Base-by-base conservation (phyloP, 2,888 invertebrate genomes). In the Agrilus cyanescens region DNA sequence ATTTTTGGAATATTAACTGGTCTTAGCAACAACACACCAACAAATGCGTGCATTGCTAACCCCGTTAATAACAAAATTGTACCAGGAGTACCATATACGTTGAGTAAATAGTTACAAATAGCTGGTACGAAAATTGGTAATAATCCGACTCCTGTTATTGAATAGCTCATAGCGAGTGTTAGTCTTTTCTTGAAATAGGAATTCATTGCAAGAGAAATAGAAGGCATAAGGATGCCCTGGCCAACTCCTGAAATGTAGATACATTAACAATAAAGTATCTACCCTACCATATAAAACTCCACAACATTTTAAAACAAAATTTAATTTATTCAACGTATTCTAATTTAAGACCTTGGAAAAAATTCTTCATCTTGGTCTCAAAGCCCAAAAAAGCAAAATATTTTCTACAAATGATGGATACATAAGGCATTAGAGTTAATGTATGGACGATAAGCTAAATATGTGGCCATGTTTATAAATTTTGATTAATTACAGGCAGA, bases 81-180 rank as follows among this genome's bases (percentile, higher is more conserved):
- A 6, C 69, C 67, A 31, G 57, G 59, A 2, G 60, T 62, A 2
- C 67, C 68, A 38, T 67, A 65, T 25, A 50, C 41, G 2, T 60
- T 52, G 36, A 72, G 49, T 30, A 71, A 55, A 36, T 54, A 51
- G 45, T 66, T 66, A 50, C 70, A 67, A 20, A 72, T 46, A 40
- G 69, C 62, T 1, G 73, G 72, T 66, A 71, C 68, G 30, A 71
- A 49, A 30, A 72, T 67, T 1, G 71, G 67, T 0, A 69, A 66
- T 16, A 73, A 48, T 25, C 69, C 69, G 2, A 69, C 68, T 30
- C 70, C 59, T 5, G 72, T 70, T 36, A 70, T 65, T 8, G 68
- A 63, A 14, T 70, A 55, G 32, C 70, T 70, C 50, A 70, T 62
- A 2, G 73, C 73, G 41, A 70, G 49, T 20, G 69, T 68, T 37